Evolutionary conservation across 2,888 invertebrate species (phyloP).

Genomic region (Sepiola atlantica): DNA sequence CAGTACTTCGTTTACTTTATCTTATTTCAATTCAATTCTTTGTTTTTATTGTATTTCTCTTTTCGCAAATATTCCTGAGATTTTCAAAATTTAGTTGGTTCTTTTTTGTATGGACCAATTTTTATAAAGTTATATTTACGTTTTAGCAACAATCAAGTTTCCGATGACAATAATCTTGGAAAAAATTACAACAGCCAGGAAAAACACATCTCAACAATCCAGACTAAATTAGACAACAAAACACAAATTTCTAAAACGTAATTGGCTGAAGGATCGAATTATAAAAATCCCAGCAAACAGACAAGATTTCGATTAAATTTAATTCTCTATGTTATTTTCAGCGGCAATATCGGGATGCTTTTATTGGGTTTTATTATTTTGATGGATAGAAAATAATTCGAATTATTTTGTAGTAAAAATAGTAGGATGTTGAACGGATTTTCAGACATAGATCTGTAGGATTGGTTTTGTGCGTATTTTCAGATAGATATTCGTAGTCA

Average conservation of each 20-base stretch:
- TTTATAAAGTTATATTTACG: neutral
- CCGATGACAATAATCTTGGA: neutral
- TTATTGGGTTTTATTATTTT: neutral
- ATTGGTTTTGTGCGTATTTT: too few species aligned
- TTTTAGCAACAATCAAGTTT: neutral
- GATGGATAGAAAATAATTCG: neutral
- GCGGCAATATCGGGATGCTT: neutral
- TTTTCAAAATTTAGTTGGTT: too few species aligned
- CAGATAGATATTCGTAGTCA: neutral
- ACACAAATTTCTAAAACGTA: neutral
- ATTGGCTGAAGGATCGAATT: neutral
- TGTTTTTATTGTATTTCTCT: too few species aligned
- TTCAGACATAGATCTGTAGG: too few species aligned
- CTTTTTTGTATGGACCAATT: too few species aligned
- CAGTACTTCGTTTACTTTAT: too few species aligned
- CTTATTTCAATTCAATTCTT: too few species aligned
- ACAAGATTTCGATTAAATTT: neutral
- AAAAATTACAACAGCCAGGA: neutral
- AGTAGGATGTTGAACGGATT: neutral
- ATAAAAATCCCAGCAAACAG: neutral
- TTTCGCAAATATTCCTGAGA: too few species aligned
- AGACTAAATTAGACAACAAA: neutral
- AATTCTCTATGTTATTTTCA: neutral
- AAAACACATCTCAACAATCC: neutral
- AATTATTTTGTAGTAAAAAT: neutral